These are phyloP conservation scores for Phyllotreta cruciferae DNA, from an alignment of 2,888 invertebrate species.

Conservation along the genomic window DNA sequence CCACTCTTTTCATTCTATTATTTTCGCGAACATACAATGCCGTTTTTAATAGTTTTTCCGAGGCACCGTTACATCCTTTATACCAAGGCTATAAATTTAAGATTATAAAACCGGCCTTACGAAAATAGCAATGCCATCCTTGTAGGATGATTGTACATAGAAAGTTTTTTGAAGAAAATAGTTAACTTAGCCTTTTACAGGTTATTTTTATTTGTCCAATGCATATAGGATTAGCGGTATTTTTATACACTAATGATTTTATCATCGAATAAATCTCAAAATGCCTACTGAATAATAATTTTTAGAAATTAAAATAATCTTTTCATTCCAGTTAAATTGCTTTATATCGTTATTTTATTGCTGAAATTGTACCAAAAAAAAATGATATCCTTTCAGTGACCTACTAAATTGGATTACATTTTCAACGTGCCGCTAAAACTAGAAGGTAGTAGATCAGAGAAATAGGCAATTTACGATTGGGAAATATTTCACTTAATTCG, in stretches of 20 bases:
- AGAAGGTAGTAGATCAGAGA: not conserved
- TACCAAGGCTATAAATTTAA: constrained; percentile 7
- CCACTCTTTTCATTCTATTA: not conserved
- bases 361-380: not conserved
- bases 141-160: constrained; percentile 9
- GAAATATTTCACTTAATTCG: constrained; percentile 19
- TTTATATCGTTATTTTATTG: no score
- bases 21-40: constrained; percentile 1
- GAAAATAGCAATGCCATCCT: constrained; percentile 12
- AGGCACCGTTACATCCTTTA: constrained; percentile 13
- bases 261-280: no score
- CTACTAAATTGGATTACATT: not conserved
- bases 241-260: no score
- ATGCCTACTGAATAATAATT: no score
- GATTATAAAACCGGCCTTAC: constrained; percentile 15
- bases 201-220: constrained; percentile 2
- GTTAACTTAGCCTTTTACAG: constrained; percentile 4
- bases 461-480: constrained; percentile 12
- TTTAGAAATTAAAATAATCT: no score
- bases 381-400: not conserved
- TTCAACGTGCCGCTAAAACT: not conserved
- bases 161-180: constrained; percentile 15
- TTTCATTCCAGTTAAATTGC: no score
- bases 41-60: constrained; percentile 8
- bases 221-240: constrained; percentile 6